These are phyloP conservation scores for Thomomys bottae DNA, from an alignment of 2,113 vertebrate genomes.

Conservation along the genomic window DNA sequence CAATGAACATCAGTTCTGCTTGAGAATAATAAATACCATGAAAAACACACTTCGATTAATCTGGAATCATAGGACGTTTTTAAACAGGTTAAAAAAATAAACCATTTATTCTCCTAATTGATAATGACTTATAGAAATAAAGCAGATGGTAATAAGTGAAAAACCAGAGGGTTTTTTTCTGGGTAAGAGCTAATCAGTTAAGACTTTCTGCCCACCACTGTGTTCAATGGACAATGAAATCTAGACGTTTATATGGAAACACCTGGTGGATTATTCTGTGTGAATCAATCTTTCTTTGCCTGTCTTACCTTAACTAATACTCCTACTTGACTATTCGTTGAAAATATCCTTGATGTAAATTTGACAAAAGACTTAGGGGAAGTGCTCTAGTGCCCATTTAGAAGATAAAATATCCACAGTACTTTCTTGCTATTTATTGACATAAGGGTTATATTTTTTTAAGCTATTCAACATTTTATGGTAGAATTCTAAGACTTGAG, in stretches of 20 bases:
- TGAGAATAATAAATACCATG: slow-evolving; percentile 60
- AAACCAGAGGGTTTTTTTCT: slow-evolving; percentile 78
- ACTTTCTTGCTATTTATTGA: background rate
- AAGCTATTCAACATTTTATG: background rate
- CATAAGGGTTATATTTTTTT: too few relatives aligned
- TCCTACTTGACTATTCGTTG: background rate
- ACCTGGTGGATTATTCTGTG: slow-evolving; percentile 48
- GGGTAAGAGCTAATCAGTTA: slow-evolving; percentile 72
- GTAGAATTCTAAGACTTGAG: slow-evolving; percentile 26
- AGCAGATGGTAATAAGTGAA: slow-evolving; percentile 76
- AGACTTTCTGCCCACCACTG: slow-evolving; percentile 59
- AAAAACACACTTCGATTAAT: slow-evolving; percentile 64
- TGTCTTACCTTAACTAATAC: background rate
- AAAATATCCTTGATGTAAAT: slow-evolving; percentile 31
- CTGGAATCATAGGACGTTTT: slow-evolving; percentile 22
- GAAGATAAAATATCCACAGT: slow-evolving; percentile 34
- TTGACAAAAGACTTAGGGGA: background rate
- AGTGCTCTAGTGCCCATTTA: background rate
- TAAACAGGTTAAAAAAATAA: slow-evolving; percentile 70
- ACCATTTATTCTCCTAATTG: slow-evolving; percentile 72
- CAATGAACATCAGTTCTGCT: slow-evolving; percentile 76
- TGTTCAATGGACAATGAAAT: slow-evolving; percentile 52
- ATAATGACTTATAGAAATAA: slow-evolving; percentile 79
- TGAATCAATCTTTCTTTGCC: background rate
- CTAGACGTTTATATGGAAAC: slow-evolving; percentile 60